Conservation (phyloP, 2,797 vertebrate species). For the Limnodromus scolopaceus region DNA sequence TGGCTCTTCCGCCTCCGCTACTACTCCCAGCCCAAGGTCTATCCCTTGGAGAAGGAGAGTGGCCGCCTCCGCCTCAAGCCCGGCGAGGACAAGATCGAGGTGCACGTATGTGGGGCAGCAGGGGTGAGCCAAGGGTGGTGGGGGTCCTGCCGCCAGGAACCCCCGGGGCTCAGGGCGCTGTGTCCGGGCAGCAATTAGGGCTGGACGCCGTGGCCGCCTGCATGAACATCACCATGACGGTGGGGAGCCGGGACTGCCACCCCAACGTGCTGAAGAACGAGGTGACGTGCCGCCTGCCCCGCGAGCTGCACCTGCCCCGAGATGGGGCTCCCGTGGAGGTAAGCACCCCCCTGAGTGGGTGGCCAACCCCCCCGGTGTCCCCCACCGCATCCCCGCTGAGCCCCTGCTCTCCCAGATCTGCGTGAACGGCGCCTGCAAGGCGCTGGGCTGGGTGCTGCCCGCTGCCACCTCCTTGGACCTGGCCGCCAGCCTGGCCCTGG, state of each 20-base stretch:
- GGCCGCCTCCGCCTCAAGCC: constrained; percentile 79
- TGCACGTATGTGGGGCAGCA: constrained; percentile 78
- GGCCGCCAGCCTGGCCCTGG: constrained; percentile 83
- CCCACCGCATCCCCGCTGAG: neutral
- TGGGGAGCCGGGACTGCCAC: constrained; percentile 86
- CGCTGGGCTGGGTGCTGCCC: constrained; percentile 84
- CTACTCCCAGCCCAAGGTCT: constrained; percentile 79
- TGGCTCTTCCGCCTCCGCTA: constrained; percentile 83
- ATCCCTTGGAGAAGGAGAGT: constrained; percentile 79
- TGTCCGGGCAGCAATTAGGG: constrained; percentile 84
- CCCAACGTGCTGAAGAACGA: constrained; percentile 88
- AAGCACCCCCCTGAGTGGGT: fast-evolving
- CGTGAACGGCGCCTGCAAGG: constrained; percentile 82
- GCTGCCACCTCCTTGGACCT: constrained; percentile 76
- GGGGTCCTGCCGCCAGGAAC: fast-evolving
- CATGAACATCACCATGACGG: constrained; percentile 88
- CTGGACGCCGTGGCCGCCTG: constrained; percentile 86
- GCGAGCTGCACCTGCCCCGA: constrained; percentile 79
- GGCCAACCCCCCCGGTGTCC: fast-evolving
- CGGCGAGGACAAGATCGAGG: constrained; percentile 83
- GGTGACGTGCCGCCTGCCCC: constrained; percentile 89
- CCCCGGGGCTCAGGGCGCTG: neutral
- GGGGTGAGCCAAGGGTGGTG: neutral
- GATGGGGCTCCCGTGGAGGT: constrained; percentile 86
- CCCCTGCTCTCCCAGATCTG: constrained; percentile 81